A percentile compares a stretch with the other conserved stretches of the same genome.
phyloP scores from a whole-genome alignment of 2,888 invertebrate species.

The Heliconius cydno region DNA sequence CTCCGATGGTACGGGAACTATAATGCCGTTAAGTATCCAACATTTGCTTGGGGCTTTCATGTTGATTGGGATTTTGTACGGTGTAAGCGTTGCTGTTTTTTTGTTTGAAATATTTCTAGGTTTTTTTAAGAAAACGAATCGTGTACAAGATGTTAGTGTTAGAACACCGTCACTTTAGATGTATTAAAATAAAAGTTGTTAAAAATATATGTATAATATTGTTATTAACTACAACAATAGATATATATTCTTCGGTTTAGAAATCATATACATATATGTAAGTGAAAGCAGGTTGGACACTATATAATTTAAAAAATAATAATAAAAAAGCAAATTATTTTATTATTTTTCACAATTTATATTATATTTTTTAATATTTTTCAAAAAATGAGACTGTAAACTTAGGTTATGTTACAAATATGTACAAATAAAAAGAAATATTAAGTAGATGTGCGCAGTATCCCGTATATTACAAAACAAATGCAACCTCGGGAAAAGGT shows the following conservation, averaged over 20 bases:
- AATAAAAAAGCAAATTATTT: no score
- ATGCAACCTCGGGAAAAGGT: no score
- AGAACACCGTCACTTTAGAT: neutral
- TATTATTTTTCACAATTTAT: neutral
- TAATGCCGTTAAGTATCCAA: constrained; percentile 68
- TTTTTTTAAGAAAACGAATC: constrained; percentile 13
- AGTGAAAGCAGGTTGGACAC: neutral
- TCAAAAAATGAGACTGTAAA: neutral
- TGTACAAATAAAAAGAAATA: no score
- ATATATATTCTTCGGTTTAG: neutral
- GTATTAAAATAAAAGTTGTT: neutral
- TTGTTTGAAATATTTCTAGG: constrained; percentile 61
- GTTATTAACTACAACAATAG: neutral
- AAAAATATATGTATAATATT: neutral
- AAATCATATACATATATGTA: neutral
- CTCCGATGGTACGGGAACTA: constrained; percentile 60
- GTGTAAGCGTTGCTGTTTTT: constrained; percentile 66
- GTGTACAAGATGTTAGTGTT: neutral
- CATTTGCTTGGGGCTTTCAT: constrained; percentile 79
- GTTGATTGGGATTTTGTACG: constrained; percentile 75
- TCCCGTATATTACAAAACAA: no score
- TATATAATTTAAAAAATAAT: no score
- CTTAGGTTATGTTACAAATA: no score
- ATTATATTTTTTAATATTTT: neutral
- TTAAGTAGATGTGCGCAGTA: no score